phyloP scores from a whole-genome alignment of 2,113 vertebrate species.

The Mellivora capensis region DNA sequence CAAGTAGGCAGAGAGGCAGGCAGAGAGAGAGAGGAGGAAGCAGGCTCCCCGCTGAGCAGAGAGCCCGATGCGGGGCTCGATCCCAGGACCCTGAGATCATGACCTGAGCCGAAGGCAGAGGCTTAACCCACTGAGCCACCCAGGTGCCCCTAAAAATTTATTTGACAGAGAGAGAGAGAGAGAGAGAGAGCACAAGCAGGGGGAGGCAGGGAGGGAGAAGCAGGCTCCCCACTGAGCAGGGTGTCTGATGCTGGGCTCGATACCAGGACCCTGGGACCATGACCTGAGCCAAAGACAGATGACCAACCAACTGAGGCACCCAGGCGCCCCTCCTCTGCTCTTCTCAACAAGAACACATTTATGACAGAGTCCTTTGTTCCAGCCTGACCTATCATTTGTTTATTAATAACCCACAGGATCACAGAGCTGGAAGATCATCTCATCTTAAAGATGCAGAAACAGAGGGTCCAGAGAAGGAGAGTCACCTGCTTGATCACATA shows the following conservation, averaged over 20 bases:
- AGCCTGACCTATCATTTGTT: neutral
- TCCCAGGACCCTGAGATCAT: too few relatives aligned
- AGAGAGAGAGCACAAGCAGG: neutral
- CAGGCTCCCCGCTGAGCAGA: too few relatives aligned
- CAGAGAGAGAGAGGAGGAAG: too few relatives aligned
- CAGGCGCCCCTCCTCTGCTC: neutral
- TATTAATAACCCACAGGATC: neutral
- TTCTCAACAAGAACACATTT: neutral
- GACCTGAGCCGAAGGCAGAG: too few relatives aligned
- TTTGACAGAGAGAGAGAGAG: neutral
- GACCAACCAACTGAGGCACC: neutral
- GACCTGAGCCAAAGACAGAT: neutral
- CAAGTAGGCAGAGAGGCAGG: too few relatives aligned
- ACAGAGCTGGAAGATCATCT: neutral
- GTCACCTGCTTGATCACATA: neutral
- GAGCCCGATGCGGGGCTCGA: too few relatives aligned
- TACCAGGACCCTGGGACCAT: neutral
- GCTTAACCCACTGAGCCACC: too few relatives aligned
- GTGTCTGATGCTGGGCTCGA: neutral
- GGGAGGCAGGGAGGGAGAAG: neutral
- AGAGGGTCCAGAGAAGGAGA: neutral
- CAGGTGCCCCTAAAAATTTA: too few relatives aligned
- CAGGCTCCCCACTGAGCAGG: neutral
- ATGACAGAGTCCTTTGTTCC: neutral
- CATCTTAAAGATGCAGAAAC: slow-evolving; percentile 32